Evolutionary conservation across 2,113 vertebrate genomes (phyloP).

Genomic region (Megaptera novaeangliae): DNA sequence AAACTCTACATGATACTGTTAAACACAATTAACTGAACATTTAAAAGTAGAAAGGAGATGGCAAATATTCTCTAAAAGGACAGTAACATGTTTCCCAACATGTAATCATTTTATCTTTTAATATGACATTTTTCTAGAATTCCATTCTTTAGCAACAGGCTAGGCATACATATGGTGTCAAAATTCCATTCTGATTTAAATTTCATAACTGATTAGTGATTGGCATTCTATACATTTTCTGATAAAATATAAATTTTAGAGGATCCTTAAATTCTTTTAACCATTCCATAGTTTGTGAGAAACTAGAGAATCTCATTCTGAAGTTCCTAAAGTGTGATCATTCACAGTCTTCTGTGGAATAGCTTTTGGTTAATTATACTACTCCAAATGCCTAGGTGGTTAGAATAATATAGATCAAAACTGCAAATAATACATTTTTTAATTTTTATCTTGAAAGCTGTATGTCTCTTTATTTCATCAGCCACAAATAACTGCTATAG

Average conservation of each 20-base stretch:
- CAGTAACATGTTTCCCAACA: not conserved
- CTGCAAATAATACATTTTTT: not conserved
- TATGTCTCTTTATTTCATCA: not conserved
- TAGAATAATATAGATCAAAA: not conserved
- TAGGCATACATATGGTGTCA: not conserved
- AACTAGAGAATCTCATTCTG: not conserved
- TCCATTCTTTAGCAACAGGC: not conserved
- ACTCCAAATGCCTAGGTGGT: not conserved
- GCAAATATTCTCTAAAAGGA: not conserved
- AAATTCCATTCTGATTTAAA: constrained; percentile 1
- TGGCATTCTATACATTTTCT: not conserved
- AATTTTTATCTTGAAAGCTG: constrained; percentile 16
- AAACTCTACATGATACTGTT: not conserved
- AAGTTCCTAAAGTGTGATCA: not conserved
- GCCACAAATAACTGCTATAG: not conserved
- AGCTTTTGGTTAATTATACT: not conserved
- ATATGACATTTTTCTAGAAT: not conserved
- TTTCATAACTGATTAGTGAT: not conserved
- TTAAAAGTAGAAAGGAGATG: not conserved
- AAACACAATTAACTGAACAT: not conserved
- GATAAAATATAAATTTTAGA: not conserved
- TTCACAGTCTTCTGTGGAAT: not conserved
- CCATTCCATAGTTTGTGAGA: not conserved
- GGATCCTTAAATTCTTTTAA: not conserved
- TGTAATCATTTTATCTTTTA: not conserved